Conservation (phyloP, 1,140 invertebrate species). For the Lepidurus packardi region DNA sequence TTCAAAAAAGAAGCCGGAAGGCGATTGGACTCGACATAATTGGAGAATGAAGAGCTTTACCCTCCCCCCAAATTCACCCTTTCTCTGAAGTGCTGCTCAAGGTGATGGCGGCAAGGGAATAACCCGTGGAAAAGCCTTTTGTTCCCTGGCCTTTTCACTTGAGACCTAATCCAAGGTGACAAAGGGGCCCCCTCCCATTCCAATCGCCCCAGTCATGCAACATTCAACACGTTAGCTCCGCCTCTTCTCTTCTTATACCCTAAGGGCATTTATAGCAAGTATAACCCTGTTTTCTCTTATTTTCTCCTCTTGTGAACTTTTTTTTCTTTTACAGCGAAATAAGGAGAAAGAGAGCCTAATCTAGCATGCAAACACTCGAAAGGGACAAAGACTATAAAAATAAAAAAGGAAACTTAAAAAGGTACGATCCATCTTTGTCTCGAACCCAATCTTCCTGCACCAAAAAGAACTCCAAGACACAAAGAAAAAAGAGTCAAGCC, state of each 20-base stretch:
- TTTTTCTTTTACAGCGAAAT: background rate
- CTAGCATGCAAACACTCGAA: slow-evolving; percentile 15
- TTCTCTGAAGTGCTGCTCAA: slow-evolving; percentile 17
- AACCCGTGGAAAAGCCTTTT: background rate
- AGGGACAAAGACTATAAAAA: background rate
- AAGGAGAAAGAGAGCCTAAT: slow-evolving; percentile 6
- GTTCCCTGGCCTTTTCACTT: slow-evolving; percentile 5
- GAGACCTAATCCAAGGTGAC: slow-evolving; percentile 17
- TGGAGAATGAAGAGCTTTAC: slow-evolving; percentile 1
- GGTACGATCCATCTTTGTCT: background rate
- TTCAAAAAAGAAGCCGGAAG: background rate
- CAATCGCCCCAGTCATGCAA: slow-evolving; percentile 20
- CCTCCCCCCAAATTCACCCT: background rate
- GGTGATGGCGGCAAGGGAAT: slow-evolving; percentile 7
- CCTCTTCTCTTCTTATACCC: background rate
- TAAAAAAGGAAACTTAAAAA: background rate
- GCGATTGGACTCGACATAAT: slow-evolving; percentile 6
- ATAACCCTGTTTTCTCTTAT: background rate
- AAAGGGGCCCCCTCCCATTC: background rate
- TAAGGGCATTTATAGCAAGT: background rate
- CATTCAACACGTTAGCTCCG: slow-evolving; percentile 13
- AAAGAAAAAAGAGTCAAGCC: slow-evolving; percentile 1
- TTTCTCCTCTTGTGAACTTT: background rate
- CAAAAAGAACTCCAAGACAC: background rate
- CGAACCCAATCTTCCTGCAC: slow-evolving; percentile 4